Percentiles rank a stretch among this genome's conserved stretches.
These are phyloP conservation scores for Bufo bufo DNA, from an alignment of 2,113 vertebrate genomes.

Conservation along the genomic window DNA sequence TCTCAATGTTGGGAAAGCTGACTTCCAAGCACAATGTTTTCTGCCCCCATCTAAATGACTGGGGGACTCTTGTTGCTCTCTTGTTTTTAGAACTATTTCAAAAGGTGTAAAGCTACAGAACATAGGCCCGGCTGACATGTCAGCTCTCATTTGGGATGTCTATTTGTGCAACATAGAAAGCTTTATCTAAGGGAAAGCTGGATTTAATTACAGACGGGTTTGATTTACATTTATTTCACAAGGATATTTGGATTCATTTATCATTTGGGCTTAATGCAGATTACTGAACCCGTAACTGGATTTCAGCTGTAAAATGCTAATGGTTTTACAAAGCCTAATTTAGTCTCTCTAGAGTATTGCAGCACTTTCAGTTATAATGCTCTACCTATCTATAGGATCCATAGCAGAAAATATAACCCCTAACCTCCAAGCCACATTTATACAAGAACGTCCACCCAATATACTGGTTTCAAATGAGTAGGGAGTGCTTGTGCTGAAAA, in stretches of 20 bases:
- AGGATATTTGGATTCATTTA: slow-evolving; percentile 40
- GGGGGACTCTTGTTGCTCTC: neutral
- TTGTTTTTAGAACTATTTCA: slow-evolving; percentile 21
- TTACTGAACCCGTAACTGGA: slow-evolving; percentile 48
- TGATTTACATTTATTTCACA: slow-evolving; percentile 56
- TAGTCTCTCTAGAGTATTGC: slow-evolving; percentile 4
- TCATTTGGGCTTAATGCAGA: slow-evolving; percentile 53
- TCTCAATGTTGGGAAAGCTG: neutral
- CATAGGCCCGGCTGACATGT: slow-evolving; percentile 11
- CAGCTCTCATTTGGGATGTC: slow-evolving; percentile 7
- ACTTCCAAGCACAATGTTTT: neutral
- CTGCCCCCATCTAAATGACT: neutral
- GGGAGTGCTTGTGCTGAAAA: neutral
- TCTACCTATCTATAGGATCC: neutral
- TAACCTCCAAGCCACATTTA: neutral
- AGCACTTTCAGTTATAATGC: neutral
- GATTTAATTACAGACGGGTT: slow-evolving; percentile 54
- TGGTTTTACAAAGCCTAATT: slow-evolving; percentile 43
- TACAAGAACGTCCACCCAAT: neutral
- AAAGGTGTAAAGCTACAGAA: neutral
- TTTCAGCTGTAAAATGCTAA: slow-evolving; percentile 52
- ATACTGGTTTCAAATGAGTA: neutral
- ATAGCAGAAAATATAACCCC: slow-evolving; percentile 7
- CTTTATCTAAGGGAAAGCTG: slow-evolving; percentile 28
- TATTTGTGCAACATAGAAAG: neutral